Evolutionary conservation across 2,797 vertebrate genomes (phyloP).

Genomic region (Mus spretus): DNA sequence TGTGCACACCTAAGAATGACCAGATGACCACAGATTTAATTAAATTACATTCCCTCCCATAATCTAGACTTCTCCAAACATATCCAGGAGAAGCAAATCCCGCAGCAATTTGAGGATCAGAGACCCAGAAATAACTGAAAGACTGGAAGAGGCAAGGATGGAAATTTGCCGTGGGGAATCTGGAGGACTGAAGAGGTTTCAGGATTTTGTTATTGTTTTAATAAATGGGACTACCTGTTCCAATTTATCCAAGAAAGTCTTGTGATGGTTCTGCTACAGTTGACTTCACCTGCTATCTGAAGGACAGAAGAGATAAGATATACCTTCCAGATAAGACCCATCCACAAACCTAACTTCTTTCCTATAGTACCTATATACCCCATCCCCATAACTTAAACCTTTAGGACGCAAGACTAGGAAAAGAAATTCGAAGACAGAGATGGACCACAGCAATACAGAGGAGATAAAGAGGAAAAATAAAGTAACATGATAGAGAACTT

Average conservation of each 20-base stretch:
- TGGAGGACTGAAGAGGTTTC: neutral
- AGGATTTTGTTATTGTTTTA: constrained; percentile 1
- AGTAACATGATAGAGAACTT: neutral
- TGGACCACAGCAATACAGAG: neutral
- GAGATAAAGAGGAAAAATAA: neutral
- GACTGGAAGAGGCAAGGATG: neutral
- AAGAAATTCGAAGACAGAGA: neutral
- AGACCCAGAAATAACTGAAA: neutral
- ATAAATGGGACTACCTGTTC: neutral
- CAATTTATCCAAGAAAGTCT: neutral
- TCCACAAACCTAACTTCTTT: neutral
- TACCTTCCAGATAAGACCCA: neutral
- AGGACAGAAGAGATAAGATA: neutral
- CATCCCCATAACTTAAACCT: neutral
- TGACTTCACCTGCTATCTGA: neutral
- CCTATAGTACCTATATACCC: neutral
- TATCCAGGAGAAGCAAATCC: neutral
- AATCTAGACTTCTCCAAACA: constrained; percentile 60
- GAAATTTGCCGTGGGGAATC: neutral
- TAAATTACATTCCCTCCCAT: constrained; percentile 83
- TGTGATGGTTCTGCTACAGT: neutral
- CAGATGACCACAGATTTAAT: constrained; percentile 80
- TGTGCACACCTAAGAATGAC: constrained; percentile 74
- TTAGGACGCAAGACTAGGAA: neutral
- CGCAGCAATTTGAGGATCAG: neutral